These are phyloP conservation scores for Struthidea cinerea DNA, from an alignment of 2,113 vertebrate genomes.

Conservation along the genomic window DNA sequence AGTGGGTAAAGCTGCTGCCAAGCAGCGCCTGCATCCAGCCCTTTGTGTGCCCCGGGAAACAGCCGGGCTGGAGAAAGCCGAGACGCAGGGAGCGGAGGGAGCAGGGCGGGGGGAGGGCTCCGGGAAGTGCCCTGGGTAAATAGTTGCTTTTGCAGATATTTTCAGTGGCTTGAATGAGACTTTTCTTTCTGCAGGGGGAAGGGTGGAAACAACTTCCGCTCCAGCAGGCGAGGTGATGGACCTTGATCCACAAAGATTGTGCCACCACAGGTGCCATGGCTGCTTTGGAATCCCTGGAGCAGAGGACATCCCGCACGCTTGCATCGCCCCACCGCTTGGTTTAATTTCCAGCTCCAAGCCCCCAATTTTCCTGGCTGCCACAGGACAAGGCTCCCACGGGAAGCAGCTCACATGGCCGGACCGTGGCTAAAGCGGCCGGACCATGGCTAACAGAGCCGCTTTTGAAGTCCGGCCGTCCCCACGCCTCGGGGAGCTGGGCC, in stretches of 20 bases:
- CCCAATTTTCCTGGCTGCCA: neutral
- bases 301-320: fast-evolving
- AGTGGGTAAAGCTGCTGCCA: neutral
- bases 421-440: neutral
- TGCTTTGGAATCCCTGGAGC: fast-evolving
- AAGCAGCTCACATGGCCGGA: neutral
- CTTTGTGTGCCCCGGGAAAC: neutral
- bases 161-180: neutral
- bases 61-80: neutral
- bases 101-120: neutral
- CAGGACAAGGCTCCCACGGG: neutral
- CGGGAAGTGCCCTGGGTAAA: conserved; percentile 26
- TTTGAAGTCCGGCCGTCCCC: neutral
- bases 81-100: neutral
- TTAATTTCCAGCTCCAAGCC: neutral
- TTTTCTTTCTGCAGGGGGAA: conserved; percentile 28
- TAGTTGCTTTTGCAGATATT: conserved; percentile 21
- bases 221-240: neutral
- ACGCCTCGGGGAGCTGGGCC: fast-evolving
- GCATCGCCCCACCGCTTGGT: fast-evolving
- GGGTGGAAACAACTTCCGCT: neutral
- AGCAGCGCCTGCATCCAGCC: neutral
- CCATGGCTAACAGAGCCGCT: neutral
- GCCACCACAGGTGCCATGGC: neutral
- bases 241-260: neutral